Conservation (phyloP, 1,140 invertebrate species). For the Drosophila willistoni region DNA sequence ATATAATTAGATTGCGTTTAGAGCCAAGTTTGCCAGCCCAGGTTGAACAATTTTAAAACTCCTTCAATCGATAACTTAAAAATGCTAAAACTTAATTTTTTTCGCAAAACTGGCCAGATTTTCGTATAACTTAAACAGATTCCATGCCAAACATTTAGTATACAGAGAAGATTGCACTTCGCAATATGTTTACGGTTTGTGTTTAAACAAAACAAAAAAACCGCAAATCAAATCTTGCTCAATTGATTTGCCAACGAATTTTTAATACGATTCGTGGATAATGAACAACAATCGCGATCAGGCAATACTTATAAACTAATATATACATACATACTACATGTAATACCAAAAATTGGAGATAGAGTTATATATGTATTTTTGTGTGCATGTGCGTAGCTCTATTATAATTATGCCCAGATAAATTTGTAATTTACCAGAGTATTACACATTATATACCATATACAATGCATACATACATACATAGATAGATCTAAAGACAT, state of each 20-base stretch:
- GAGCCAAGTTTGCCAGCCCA: too few relatives aligned
- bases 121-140: too few relatives aligned
- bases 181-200: too few relatives aligned
- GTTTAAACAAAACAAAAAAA: too few relatives aligned
- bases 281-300: constrained; percentile 1
- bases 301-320: constrained; percentile 35
- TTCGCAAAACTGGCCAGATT: too few relatives aligned
- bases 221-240: too few relatives aligned
- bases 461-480: constrained; percentile 47
- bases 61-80: too few relatives aligned
- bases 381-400: constrained; percentile 15
- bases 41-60: too few relatives aligned
- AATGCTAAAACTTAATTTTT: too few relatives aligned
- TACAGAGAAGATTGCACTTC: too few relatives aligned
- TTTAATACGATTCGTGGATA: not conserved
- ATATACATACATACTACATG: constrained; percentile 18
- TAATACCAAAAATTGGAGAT: constrained; percentile 5
- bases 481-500: constrained; percentile 25
- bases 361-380: constrained; percentile 20
- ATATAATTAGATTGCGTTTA: not conserved
- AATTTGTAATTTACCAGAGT: constrained; percentile 51
- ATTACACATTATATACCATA: constrained; percentile 42
- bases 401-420: constrained; percentile 20
- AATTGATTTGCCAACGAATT: too few relatives aligned
- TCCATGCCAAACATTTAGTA: too few relatives aligned